A percentile compares a stretch with the other conserved stretches of the same genome.
Conservation (phyloP, 2,113 vertebrate genomes). For the Pluvialis apricaria region DNA sequence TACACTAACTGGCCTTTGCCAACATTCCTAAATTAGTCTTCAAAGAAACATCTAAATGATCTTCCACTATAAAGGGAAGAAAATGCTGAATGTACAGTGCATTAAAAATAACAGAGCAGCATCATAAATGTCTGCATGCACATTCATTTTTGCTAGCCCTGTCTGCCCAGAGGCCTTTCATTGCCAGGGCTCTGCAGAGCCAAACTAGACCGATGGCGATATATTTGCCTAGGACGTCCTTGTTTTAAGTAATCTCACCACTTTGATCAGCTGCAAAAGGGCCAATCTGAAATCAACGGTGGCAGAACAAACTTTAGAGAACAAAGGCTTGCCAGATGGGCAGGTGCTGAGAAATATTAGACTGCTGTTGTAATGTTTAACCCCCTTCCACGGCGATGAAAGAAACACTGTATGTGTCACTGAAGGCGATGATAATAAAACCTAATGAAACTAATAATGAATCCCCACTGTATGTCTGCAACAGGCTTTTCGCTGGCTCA, state of each 20-base stretch:
- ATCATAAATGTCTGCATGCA: constrained; percentile 19
- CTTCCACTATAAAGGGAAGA: constrained; percentile 29
- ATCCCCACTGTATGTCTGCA: background rate
- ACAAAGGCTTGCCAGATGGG: constrained; percentile 17
- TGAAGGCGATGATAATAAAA: constrained; percentile 37
- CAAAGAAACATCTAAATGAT: constrained; percentile 41
- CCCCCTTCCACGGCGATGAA: background rate
- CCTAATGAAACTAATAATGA: constrained; percentile 12
- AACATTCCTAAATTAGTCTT: constrained; percentile 50
- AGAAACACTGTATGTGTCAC: constrained; percentile 9
- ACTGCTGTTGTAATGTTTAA: background rate
- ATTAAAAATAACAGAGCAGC: constrained; percentile 1
- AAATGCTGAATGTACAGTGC: constrained; percentile 10
- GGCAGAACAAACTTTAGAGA: constrained; percentile 17
- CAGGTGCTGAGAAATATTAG: constrained; percentile 35
- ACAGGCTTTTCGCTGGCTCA: background rate
- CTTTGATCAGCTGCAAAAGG: constrained; percentile 20
- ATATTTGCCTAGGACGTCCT: background rate
- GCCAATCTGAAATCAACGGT: background rate
- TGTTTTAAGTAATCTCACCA: background rate
- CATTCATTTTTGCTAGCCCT: background rate
- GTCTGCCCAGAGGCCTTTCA: background rate
- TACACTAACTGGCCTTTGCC: background rate
- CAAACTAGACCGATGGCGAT: background rate
- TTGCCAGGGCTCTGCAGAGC: background rate